These are phyloP conservation scores for Neuroterus valhalla DNA, from an alignment of 1,140 invertebrate species.

Conservation along the genomic window DNA sequence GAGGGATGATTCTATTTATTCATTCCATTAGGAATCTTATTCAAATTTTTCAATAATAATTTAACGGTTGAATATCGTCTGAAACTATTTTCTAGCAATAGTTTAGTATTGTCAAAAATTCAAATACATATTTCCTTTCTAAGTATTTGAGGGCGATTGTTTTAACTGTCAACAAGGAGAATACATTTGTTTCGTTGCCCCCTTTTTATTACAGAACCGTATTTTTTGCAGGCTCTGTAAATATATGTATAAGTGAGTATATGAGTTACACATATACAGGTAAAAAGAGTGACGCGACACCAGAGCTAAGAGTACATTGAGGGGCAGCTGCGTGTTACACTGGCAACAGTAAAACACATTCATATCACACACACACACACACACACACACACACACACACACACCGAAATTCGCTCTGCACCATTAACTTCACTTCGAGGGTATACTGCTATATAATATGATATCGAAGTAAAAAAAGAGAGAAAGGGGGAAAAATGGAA, in stretches of 20 bases:
- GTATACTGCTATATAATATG: too few species aligned
- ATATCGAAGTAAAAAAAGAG: too few species aligned
- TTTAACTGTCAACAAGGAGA: constrained; percentile 37
- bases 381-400: too few species aligned
- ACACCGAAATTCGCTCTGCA: too few species aligned
- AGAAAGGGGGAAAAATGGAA: too few species aligned
- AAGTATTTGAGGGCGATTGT: constrained; percentile 27
- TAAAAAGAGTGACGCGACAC: constrained; percentile 40
- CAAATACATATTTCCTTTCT: background rate
- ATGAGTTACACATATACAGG: constrained; percentile 33
- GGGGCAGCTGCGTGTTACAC: constrained; percentile 50
- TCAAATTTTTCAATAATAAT: too few species aligned
- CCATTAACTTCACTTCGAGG: too few species aligned
- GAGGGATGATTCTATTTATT: too few species aligned
- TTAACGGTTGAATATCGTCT: too few species aligned
- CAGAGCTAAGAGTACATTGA: constrained; percentile 49
- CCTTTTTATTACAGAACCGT: constrained; percentile 37
- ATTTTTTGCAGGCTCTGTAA: constrained; percentile 43
- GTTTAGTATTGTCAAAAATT: constrained; percentile 8
- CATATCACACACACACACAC: too few species aligned
- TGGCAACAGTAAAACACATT: constrained; percentile 44
- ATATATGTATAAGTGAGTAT: constrained; percentile 21
- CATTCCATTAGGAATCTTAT: too few species aligned
- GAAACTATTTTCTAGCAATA: too few species aligned
- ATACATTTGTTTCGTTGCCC: constrained; percentile 29